Conservation (phyloP, 1,140 invertebrate genomes). For the Phocides pigmalion region DNA sequence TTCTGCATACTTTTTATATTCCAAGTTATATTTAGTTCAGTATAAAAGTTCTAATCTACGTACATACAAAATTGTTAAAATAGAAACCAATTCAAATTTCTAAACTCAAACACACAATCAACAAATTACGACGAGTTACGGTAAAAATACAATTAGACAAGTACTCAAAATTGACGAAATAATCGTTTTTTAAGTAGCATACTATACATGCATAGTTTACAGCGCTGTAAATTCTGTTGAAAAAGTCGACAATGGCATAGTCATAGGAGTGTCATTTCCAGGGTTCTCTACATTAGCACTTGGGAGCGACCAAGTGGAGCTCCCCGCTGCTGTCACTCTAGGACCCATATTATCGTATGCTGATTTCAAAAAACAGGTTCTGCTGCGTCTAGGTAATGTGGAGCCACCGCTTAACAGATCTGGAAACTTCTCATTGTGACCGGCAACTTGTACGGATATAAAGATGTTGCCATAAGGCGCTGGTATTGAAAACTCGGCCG, state of each 20-base stretch:
- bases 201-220: slow-evolving; percentile 50
- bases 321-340: slow-evolving; percentile 92
- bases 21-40: slow-evolving; percentile 1
- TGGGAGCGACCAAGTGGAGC: slow-evolving; percentile 91
- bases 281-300: slow-evolving; percentile 79
- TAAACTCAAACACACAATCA: neutral
- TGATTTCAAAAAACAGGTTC: slow-evolving; percentile 78
- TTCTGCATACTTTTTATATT: neutral
- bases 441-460: slow-evolving; percentile 76
- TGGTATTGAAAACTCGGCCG: slow-evolving; percentile 75
- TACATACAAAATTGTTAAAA: slow-evolving; percentile 17
- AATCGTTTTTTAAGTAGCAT: no score
- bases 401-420: slow-evolving; percentile 75
- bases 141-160: no score
- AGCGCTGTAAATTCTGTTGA: slow-evolving; percentile 78
- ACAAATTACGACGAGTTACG: neutral
- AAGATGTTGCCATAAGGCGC: slow-evolving; percentile 78
- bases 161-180: no score
- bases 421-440: slow-evolving; percentile 82
- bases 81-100: neutral
- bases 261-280: slow-evolving; percentile 49
- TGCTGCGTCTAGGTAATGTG: slow-evolving; percentile 64
- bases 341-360: slow-evolving; percentile 95
- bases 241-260: slow-evolving; percentile 65
- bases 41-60: slow-evolving; percentile 17